Evolutionary conservation across 2,888 invertebrate species (phyloP).

Genomic region (Coremacera marginata): DNA sequence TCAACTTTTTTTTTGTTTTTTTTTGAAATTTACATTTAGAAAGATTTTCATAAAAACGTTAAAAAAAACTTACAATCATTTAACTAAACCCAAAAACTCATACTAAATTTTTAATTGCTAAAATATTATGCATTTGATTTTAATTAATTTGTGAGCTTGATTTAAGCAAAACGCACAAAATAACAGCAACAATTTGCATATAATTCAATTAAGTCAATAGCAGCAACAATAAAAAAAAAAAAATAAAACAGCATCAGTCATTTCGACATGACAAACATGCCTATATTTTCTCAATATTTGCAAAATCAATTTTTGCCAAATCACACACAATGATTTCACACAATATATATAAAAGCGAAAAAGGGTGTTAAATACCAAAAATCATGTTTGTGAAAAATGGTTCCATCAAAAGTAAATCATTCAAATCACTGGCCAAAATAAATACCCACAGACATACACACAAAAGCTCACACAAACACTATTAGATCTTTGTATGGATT

Average conservation of each 20-base stretch:
- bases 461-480: not conserved
- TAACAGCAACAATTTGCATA: too few species aligned
- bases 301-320: not conserved
- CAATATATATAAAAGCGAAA: not conserved
- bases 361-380: not conserved
- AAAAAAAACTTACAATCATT: too few species aligned
- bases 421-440: not conserved
- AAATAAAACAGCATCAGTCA: not conserved
- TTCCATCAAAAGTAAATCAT: constrained; percentile 15
- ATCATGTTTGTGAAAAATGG: not conserved
- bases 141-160: too few species aligned
- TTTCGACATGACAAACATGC: not conserved
- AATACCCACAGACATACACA: not conserved
- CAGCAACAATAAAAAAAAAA: not conserved
- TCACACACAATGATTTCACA: not conserved
- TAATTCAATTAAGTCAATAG: not conserved
- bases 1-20: too few species aligned
- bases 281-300: not conserved
- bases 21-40: too few species aligned
- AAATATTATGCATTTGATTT: too few species aligned
- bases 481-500: not conserved
- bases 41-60: too few species aligned
- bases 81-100: too few species aligned
- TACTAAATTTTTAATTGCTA: too few species aligned
- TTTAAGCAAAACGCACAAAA: too few species aligned